Evolutionary conservation across 1,140 invertebrate species (phyloP).

Genomic region (Drosophila parabipectinata): DNA sequence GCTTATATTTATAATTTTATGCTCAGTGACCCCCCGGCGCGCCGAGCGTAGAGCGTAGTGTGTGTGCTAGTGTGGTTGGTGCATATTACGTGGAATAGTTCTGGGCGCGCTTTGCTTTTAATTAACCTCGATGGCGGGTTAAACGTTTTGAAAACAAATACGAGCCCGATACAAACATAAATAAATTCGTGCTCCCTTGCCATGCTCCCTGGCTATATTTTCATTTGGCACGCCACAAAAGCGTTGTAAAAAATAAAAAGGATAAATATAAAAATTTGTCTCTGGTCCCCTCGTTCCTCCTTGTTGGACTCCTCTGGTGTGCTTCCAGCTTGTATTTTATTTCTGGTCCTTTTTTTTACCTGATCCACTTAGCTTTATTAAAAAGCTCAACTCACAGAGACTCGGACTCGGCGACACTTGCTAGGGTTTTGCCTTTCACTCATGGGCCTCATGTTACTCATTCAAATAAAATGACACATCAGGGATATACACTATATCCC

Average conservation of each 20-base stretch:
- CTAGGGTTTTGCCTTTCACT: slow-evolving; percentile 16
- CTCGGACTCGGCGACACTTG: slow-evolving; percentile 14
- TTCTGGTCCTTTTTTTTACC: slow-evolving; percentile 8
- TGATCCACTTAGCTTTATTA: slow-evolving; percentile 71
- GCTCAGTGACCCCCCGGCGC: slow-evolving; percentile 31
- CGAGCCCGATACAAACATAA: slow-evolving; percentile 12
- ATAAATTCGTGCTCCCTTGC: slow-evolving; percentile 9
- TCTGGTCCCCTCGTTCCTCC: not conserved
- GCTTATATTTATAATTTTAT: slow-evolving; percentile 73
- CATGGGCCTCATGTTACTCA: slow-evolving; percentile 13
- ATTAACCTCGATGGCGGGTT: slow-evolving; percentile 64
- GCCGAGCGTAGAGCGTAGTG: slow-evolving; percentile 7
- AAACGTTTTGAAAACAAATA: slow-evolving; percentile 51
- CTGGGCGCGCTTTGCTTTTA: slow-evolving; percentile 57
- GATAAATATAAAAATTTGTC: slow-evolving; percentile 38
- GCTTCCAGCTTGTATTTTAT: slow-evolving; percentile 11
- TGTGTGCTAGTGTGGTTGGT: slow-evolving; percentile 16
- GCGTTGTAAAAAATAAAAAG: slow-evolving; percentile 19
- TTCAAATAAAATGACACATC: slow-evolving; percentile 6
- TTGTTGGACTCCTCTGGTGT: slow-evolving; percentile 6
- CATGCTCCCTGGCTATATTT: slow-evolving; percentile 40
- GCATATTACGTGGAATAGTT: slow-evolving; percentile 56
- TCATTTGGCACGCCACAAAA: slow-evolving; percentile 59
- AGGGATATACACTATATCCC: not conserved
- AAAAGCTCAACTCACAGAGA: slow-evolving; percentile 44